A percentile compares a stretch with the other conserved stretches of the same genome.
These are phyloP conservation scores for Acrocephalus arundinaceus DNA, from an alignment of 2,113 vertebrate genomes.

Conservation along the genomic window DNA sequence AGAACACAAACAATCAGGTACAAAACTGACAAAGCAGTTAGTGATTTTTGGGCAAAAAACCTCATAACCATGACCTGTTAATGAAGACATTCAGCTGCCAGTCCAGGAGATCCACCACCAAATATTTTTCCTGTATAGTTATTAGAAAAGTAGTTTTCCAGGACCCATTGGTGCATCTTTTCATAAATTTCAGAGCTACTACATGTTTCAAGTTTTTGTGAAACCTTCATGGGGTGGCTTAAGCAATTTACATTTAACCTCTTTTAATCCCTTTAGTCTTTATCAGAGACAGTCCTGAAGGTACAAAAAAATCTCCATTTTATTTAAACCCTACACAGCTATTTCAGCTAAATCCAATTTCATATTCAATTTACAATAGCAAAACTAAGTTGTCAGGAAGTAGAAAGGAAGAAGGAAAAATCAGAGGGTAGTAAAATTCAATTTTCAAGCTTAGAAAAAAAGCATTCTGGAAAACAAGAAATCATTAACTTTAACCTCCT, in stretches of 20 bases:
- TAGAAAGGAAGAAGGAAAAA: background rate
- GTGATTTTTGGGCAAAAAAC: background rate
- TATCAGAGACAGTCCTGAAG: background rate
- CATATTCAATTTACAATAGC: background rate
- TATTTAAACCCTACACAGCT: background rate
- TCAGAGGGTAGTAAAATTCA: background rate
- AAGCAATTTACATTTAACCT: background rate
- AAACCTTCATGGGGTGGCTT: background rate
- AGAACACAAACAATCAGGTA: background rate
- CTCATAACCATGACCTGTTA: background rate
- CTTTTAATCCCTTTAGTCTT: background rate
- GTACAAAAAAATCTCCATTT: background rate
- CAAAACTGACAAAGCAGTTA: background rate
- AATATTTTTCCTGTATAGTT: background rate
- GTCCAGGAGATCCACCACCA: background rate
- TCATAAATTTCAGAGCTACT: background rate
- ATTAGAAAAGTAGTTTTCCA: background rate
- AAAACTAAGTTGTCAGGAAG: background rate
- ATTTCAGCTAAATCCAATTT: constrained; percentile 4
- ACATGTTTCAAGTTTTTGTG: background rate
- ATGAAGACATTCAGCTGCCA: background rate
- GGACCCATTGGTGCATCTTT: background rate
- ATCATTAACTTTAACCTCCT: background rate
- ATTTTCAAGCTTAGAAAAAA: background rate
- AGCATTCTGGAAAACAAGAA: background rate